Evolutionary conservation across 1,140 invertebrate genomes (phyloP).

Genomic region (Rhopalosiphum padi): DNA sequence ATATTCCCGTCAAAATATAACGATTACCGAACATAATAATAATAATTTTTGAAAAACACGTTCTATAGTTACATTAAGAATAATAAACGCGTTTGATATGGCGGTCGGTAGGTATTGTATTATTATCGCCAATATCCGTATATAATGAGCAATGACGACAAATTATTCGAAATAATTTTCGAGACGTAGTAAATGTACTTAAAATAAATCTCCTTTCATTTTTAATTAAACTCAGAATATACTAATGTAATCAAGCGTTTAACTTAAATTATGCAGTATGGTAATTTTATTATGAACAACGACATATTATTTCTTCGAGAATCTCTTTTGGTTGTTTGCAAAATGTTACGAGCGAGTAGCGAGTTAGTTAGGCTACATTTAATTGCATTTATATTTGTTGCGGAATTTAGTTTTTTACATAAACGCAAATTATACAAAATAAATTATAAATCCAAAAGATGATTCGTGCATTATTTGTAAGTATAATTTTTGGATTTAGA

Average conservation of each 20-base stretch:
- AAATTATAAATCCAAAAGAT: neutral
- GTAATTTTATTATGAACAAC: conserved; percentile 13
- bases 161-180: neutral
- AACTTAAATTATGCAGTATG: conserved; percentile 16
- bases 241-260: neutral
- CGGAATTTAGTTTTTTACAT: neutral
- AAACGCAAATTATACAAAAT: neutral
- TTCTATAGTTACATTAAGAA: neutral
- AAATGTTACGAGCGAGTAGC: neutral
- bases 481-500: neutral
- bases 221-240: conserved; percentile 10
- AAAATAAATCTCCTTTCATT: neutral
- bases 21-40: neutral
- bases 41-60: neutral
- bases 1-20: conserved; percentile 13
- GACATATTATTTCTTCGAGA: neutral
- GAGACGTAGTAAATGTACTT: neutral
- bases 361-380: neutral
- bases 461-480: neutral
- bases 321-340: neutral
- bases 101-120: neutral
- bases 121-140: neutral
- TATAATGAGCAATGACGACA: neutral
- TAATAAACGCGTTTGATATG: neutral
- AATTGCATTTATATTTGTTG: neutral